phyloP scores from a whole-genome alignment of 2,888 invertebrate genomes.

The Andrena hattorfiana region DNA sequence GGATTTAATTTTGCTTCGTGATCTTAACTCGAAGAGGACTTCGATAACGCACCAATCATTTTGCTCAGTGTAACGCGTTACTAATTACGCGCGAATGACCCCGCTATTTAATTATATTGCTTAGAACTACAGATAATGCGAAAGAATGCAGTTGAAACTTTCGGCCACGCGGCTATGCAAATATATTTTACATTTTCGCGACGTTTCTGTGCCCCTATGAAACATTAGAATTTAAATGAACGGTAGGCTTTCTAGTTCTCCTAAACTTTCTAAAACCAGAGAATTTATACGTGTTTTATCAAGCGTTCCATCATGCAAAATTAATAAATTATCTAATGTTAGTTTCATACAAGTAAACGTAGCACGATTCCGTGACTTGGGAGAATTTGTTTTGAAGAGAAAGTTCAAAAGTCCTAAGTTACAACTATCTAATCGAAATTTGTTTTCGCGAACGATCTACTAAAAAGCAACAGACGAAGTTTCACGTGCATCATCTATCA shows the following conservation, averaged over 20 bases:
- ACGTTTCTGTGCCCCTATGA: not conserved
- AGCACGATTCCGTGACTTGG: not conserved
- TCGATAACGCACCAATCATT: not conserved
- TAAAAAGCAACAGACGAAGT: too few species aligned
- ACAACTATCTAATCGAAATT: not conserved
- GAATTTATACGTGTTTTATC: not conserved
- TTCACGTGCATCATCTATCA: too few species aligned
- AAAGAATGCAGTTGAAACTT: not conserved
- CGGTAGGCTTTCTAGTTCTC: conserved; percentile 2
- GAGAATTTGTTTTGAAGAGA: not conserved
- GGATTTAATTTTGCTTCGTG: not conserved
- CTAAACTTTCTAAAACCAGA: not conserved
- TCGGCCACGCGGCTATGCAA: not conserved
- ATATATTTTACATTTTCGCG: not conserved
- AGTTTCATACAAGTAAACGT: not conserved
- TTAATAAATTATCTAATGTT: conserved; percentile 22
- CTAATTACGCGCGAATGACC: not conserved
- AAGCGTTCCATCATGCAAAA: not conserved
- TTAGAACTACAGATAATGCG: not conserved
- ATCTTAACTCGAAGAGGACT: not conserved
- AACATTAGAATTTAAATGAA: not conserved
- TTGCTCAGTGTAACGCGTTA: not conserved
- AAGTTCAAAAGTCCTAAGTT: not conserved
- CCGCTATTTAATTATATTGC: not conserved
- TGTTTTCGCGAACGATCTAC: not conserved